Base-by-base conservation (phyloP, 2,113 vertebrate genomes). In the Eretmochelys imbricata region DNA sequence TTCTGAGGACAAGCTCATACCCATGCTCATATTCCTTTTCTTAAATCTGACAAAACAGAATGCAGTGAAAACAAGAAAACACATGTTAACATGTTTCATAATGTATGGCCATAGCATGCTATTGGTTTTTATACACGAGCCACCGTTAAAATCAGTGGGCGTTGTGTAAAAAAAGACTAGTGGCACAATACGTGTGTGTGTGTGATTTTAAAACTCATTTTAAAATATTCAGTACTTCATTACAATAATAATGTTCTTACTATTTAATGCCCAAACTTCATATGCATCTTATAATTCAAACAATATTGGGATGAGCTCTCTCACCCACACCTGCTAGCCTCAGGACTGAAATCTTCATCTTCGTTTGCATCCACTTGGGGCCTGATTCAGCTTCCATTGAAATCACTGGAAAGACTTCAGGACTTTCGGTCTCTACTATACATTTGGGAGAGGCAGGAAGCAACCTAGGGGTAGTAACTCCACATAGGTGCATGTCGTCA, bases 131-230 rank as follows among this genome's bases (percentile, higher is more conserved):
- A n/a, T n/a, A 14, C 50, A 72, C 4, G 62, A 51, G 80, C 80
- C 29, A 83, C 16, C 54, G 17, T 31, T 57, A 82, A 90, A 95
- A 93, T 16, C 46, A 87, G 4, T 0, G 0, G 24, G 49, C 5
- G 1, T 55, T 80, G 50, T 55, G 5, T 48, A 4, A 27, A 50
- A 50, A 42, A 29, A 59, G 82, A 50, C 31, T 25, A 84, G 25
- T 62, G 49, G 5, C 11, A 62, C 46, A 78, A 38, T 10, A 1
- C 8, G 1, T 48, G 89, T 88, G 27, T 0, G 0, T 0, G 0
- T 69, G 29, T 65, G 62, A n/a, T 31, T 69, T 27, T 29, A 46
- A 78, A 48, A 27, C 42, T 78, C 42, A 78, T 78, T 78, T 29
- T 27, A 78, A 48, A 78, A 78, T 48, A 48, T 78, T 78, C 25